Conservation (phyloP, 2,113 vertebrate species). For the Anser cygnoides region DNA sequence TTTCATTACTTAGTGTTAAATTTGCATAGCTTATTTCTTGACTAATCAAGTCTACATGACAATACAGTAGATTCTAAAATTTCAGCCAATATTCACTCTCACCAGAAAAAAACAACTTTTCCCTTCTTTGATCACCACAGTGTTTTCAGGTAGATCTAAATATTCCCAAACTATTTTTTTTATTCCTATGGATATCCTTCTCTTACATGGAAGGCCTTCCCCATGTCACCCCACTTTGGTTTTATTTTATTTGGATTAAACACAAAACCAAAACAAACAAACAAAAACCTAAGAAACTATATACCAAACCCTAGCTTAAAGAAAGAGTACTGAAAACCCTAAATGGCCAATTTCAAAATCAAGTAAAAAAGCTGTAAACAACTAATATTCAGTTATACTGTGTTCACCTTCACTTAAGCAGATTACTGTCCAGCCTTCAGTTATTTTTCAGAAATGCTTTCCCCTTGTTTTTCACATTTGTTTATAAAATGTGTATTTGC, state of each 20-base stretch:
- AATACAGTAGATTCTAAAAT: neutral
- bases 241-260: too few species aligned
- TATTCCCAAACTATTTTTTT: neutral
- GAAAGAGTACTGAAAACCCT: neutral
- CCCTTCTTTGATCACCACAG: neutral
- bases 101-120: neutral
- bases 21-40: neutral
- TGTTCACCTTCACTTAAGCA: neutral
- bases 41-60: neutral
- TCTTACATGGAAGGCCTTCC: neutral
- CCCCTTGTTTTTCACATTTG: neutral
- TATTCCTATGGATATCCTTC: accelerated
- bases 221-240: too few species aligned
- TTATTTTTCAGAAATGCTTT: neutral
- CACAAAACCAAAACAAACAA: neutral
- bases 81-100: neutral
- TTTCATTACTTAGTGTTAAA: neutral
- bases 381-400: neutral
- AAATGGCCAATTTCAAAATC: neutral
- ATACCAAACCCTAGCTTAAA: neutral
- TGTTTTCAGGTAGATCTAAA: neutral
- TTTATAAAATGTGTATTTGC: neutral
- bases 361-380: neutral
- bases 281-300: neutral
- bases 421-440: neutral